Base-by-base conservation (phyloP, 2,113 vertebrate species). In the Coptodon rendalli region DNA sequence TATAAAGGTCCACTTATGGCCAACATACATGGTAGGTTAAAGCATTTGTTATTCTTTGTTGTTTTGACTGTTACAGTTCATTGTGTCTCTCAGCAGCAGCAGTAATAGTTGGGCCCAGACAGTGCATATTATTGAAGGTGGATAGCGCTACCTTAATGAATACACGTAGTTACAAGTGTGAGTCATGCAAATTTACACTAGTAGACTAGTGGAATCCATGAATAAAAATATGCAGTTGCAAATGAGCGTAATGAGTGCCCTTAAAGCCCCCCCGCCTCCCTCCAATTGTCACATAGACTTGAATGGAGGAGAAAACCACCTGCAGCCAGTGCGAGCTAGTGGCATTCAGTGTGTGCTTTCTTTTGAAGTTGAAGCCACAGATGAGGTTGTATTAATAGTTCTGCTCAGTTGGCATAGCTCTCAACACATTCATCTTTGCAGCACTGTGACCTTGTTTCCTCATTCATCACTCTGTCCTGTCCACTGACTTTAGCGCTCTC, bases 361-460 rank as follows among this genome's bases (percentile, higher is more conserved):
- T 88, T 86, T 17, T 80, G 31, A 84, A 73, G 63, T 88, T 34
- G 17, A 82, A 91, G 83, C 85, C 54, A 53, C 12, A 9, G 22
- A 31, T 80, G 71, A 36, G 82, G 80, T 52, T 17, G 87, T 95
- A 92, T 93, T 93, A 90, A 93, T 94, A 95, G 91, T 93, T 83
- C 17, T 86, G 73, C 90, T 85, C 36, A 8, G 86, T 86, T 80
- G 88, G 81, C 87, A 85, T 86, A 87, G 89, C 84, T 89, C 86
- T 89, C 88, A 93, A 84, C 92, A 88, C 24, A 13, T 92, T 94
- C 73, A 84, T 90, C 85, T 91, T 87, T 89, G 83, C 57, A 85
- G 83, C 84, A 57, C 76, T 68, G 80, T 91, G 90, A 92, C 91
- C 90, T 87, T 90, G 89, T 92, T 91, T 87, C 22, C 86, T 91